Evolutionary conservation across 2,113 vertebrate genomes (phyloP), one percentile per base, ranked within the genome.

Genomic region (Pseudorhombus dupliciocellatus): DNA sequence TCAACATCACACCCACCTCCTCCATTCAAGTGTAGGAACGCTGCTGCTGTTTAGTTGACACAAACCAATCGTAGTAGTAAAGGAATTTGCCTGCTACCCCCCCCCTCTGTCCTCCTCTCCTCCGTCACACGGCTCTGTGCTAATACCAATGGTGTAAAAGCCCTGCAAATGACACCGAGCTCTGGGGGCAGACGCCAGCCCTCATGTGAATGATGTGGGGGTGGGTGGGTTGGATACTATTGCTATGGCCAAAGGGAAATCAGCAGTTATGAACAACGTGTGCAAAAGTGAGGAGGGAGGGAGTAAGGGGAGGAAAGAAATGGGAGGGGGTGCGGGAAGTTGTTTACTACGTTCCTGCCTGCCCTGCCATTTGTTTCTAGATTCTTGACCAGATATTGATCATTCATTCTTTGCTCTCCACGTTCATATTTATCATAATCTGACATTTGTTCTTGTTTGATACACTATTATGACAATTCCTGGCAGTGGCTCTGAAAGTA

Each of bases 251-350:
- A 86, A 87, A 81, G 89, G 89, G 91, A 90, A 91, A 92, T 90
- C 84, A 84, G 88, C 89, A 91, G 90, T 92, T 90, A 90, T 91
- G 88, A 92, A 91, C 88, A 91, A 85, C 90, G 89, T 92, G 91
- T 90, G 91, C 92, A 90, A 88, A 91, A 91, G 88, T 88, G 72
- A 86, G 84, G 75, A 87, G 89, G 89, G 83, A 90, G 85, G 63
- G 18, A 16, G 18, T 1, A 61, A 79, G 67, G 73, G 82, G 76
- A 64, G 84, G 79, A 73, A 85, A 80, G 81, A 75, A 80, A 75
- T 81, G 81, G 78, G 85, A 84, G 88, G 77, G 85, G 79, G 77
- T 60, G 34, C 68, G 62, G 72, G 70, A 90, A 89, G 84, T 92
- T 91, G 90, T 93, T 93, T 93, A 92, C 90, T 89, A 90, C 75